These are phyloP conservation scores for Leucophenga maculata DNA, from an alignment of 2,888 invertebrate species.

Conservation along the genomic window DNA sequence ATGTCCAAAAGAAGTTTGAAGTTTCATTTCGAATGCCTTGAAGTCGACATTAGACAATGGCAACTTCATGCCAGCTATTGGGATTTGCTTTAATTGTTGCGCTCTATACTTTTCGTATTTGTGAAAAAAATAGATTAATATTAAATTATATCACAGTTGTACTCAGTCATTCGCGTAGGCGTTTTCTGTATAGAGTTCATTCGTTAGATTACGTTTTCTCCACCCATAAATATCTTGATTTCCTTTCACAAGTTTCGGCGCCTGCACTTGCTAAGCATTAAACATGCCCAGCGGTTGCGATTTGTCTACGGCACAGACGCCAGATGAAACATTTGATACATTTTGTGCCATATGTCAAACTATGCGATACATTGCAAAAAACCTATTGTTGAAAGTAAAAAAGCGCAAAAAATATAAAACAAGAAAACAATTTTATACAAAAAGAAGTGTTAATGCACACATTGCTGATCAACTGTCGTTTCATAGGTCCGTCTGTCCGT, in stretches of 20 bases:
- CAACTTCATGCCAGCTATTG: too few relatives aligned
- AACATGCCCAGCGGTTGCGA: neutral
- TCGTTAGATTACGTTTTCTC: too few relatives aligned
- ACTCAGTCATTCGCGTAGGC: too few relatives aligned
- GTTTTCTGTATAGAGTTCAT: too few relatives aligned
- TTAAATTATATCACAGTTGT: too few relatives aligned
- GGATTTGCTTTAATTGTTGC: too few relatives aligned
- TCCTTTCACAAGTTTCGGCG: neutral
- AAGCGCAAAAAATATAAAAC: slow-evolving; percentile 1
- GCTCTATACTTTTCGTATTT: too few relatives aligned
- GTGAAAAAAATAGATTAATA: too few relatives aligned
- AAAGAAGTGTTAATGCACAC: slow-evolving; percentile 8
- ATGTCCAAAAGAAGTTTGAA: too few relatives aligned
- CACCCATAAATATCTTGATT: too few relatives aligned
- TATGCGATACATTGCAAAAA: slow-evolving; percentile 10
- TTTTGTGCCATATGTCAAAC: slow-evolving; percentile 3
- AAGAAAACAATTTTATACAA: neutral
- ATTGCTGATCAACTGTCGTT: neutral
- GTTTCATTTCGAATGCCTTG: too few relatives aligned
- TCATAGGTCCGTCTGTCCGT: neutral
- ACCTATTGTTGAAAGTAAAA: slow-evolving; percentile 4
- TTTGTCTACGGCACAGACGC: neutral
- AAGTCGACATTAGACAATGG: too few relatives aligned
- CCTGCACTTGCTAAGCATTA: neutral
- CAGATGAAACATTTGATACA: neutral